Evolutionary conservation across 2,113 vertebrate genomes (phyloP), one percentile per base, ranked within the genome.

Genomic region (Muntiacus reevesi): DNA sequence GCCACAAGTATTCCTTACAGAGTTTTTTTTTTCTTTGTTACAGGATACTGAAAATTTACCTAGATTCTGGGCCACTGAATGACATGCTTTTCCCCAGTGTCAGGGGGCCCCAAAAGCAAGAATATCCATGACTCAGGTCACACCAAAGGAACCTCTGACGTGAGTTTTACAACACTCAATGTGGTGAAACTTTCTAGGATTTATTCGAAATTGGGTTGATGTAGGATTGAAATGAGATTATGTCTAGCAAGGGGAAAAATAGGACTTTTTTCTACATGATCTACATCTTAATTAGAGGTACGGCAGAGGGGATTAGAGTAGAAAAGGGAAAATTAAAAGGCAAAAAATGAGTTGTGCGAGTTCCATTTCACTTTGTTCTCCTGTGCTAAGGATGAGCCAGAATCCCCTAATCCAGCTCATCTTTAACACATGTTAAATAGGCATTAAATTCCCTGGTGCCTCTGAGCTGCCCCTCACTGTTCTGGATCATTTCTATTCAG

Each of bases 401-500:
- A 85, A 83, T 91, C 52, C 87, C 36, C 62, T 47, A 90, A 60
- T 40, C 30, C 47, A 95, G 40, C 30, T 81, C 83, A 71, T 52
- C 55, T 30, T 86, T 76, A 86, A 86, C 76, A 91, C 55, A 40
- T 47, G 82, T 71, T 88, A 91, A 91, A 64, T 8, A 55, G 83
- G 86, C 60, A 89, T 94, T 91, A 23, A 67, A 89, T 74, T 96
- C 59, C 84, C 86, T 45, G 54, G 54, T 85, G 54, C 60, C 30
- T 40, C 43, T 54, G 40, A 87, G 60, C 47, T 84, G 27, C n/a
- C 43, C 16, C 52, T 87, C 64, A 55, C 59, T 64, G 33, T 89
- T 78, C 64, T 47, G 54, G 15, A 55, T 94, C 30, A 89, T 90
- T 92, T 95, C 84, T 96, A 54, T 64, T 95, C 67, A 94, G 23